phyloP scores from a whole-genome alignment of 2,797 vertebrate species.

The Nyctibius grandis region DNA sequence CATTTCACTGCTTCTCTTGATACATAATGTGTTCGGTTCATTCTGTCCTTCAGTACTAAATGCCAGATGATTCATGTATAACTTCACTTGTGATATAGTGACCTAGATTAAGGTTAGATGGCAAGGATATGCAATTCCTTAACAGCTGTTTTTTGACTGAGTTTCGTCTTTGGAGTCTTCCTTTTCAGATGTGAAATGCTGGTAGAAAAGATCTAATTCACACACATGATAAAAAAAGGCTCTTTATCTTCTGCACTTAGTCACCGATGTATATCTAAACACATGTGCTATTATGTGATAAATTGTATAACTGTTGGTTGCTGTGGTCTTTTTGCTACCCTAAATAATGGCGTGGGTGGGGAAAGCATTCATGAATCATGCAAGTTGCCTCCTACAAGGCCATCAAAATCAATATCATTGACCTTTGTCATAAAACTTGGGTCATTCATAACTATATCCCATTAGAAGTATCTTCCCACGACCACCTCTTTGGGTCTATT shows the following conservation, averaged over 20 bases:
- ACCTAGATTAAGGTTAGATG: not conserved
- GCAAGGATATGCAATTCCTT: rapidly evolving
- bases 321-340: not conserved
- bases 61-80: no score
- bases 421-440: slow-evolving; percentile 76
- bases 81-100: not conserved
- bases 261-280: not conserved
- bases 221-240: rapidly evolving
- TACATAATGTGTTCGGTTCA: rapidly evolving
- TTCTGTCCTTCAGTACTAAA: not conserved
- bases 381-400: slow-evolving; percentile 64
- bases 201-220: not conserved
- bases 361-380: slow-evolving; percentile 61
- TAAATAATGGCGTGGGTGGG: not conserved
- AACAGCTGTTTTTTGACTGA: not conserved
- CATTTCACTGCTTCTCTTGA: not conserved
- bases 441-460: slow-evolving; percentile 67
- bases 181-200: not conserved
- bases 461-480: slow-evolving; percentile 71
- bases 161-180: not conserved
- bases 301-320: not conserved
- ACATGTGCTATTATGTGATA: not conserved
- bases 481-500: slow-evolving; percentile 70
- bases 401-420: slow-evolving; percentile 71
- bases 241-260: not conserved